Base-by-base conservation (phyloP, 2,888 invertebrate genomes). In the Eristalinus aeneus region DNA sequence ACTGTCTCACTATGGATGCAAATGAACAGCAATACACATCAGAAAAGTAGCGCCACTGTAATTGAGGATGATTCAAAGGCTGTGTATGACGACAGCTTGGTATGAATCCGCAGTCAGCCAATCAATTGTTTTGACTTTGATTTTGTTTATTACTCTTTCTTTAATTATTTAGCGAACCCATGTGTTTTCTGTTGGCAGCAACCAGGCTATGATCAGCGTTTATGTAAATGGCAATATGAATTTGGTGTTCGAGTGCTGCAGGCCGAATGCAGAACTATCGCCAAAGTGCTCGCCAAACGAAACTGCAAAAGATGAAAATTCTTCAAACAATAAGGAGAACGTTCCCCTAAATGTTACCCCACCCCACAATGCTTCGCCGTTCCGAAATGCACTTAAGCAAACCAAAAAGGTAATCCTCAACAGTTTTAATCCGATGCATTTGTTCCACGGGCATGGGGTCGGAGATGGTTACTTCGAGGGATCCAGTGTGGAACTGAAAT, bases 1-100 rank as follows among this genome's bases (percentile, higher is more conserved):
- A 92, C 92, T 0, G 63, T 92, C 5, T 91, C 93, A 0, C 77
- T 92, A 0, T 93, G 93, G 93, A 87, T 92, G 71, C 90, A 92
- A 81, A 73, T 92, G 2, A 91, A 91, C 71, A 89, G 89, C 20
- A 89, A 89, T 46, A 89, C 89, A 36, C 83, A 85, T 36, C 90
- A 90, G 60, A 91, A 91, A 74, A 90, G 90, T 71, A 89, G 88
- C 22, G 89, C 89, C 22, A 90, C 90, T 39, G 74, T 90, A 2
- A 89, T 89, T 8, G 92, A 92, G 1, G 92, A 92, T 31, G 92
- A 92, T 16, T 89, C 89, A 0, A 90, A 90, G 20, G 90, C 89
- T 23, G 89, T 90, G 1, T 90, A 88, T 65, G 92, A 92, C 54
- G 89, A 91, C 58, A 88, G 88, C 67, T 88, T 89, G 39, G 92